Evolutionary conservation across 2,888 invertebrate species (phyloP).

Genomic region (Argyresthia albistria): DNA sequence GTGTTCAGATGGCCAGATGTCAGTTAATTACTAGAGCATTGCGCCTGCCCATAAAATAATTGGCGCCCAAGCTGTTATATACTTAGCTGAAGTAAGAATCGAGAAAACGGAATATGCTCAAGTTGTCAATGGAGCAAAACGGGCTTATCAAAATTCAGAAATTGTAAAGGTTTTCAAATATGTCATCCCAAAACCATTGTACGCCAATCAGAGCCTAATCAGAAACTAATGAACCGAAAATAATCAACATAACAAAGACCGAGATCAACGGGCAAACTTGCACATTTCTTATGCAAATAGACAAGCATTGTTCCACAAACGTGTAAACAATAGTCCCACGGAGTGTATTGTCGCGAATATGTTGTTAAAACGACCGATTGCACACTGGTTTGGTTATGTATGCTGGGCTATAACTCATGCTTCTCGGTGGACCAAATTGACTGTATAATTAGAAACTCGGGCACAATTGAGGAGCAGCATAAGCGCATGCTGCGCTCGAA

Average conservation of each 20-base stretch:
- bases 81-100: no score
- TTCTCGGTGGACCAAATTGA: constrained; percentile 64
- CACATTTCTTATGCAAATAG: neutral
- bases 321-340: neutral
- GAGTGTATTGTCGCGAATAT: neutral
- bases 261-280: neutral
- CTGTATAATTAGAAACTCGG: constrained; percentile 56
- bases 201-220: neutral
- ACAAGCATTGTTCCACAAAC: neutral
- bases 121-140: no score
- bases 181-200: neutral
- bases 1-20: no score
- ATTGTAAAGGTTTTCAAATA: no score
- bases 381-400: constrained; percentile 30
- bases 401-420: constrained; percentile 53
- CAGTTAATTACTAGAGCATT: neutral
- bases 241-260: neutral
- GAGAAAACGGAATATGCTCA: no score
- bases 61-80: no score
- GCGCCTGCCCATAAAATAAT: neutral
- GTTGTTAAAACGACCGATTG: constrained; percentile 46
- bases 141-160: no score
- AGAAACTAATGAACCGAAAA: neutral
- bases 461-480: constrained; percentile 5
- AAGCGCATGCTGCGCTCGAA: constrained; percentile 59